Base-by-base conservation (phyloP, 2,113 vertebrate species). In the Laterallus jamaicensis region DNA sequence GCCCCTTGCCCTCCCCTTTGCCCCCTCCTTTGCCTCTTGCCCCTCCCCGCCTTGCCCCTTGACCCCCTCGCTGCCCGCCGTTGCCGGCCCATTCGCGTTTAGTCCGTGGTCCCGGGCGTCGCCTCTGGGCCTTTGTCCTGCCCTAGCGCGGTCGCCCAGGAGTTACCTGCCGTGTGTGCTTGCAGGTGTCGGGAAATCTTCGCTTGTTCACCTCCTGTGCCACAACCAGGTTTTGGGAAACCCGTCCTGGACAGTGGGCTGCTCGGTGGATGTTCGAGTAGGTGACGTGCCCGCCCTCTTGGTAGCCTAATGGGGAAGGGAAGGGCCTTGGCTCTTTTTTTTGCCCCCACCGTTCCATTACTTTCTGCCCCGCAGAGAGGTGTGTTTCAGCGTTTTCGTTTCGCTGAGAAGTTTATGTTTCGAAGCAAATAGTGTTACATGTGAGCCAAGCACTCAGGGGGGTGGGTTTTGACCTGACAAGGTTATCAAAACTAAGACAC, bases 241-340 rank as follows among this genome's bases (percentile, higher is more conserved):
- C 95, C 99, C 99, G 3, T 99, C 99, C 1, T 99, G 99, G 99
- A 99, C 99, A 3, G 99, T 99, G 52, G 99, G 99, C 91, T 99
- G 99, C 88, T 99, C 99, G 1, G 99, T 99, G 97, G 99, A 99
- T 92, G 99, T 99, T 64, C 98, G 99, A 98, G 99, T 99, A 99
- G 98, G 98, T 98, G 81, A 28, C 5, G 2, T 5, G 40, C 15
- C 39, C 2, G 39, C 5, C 26, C 42, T 22, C 9, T 29, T 3
- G 24, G 50, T 75, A 40, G 32, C 37, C 29, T 40, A 31, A 32
- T 8, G 10, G 8, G 19, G 19, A 4, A 62, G 35, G 47, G 28
- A 74, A 56, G 10, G 56, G 31, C 70, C 15, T 55, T 32, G 29
- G 2, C 4, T 1, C 5, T 15, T 32, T 32, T 16, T 18, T 35